Evolutionary conservation across 2,888 invertebrate species (phyloP).

Genomic region (Coelinius sp.): DNA sequence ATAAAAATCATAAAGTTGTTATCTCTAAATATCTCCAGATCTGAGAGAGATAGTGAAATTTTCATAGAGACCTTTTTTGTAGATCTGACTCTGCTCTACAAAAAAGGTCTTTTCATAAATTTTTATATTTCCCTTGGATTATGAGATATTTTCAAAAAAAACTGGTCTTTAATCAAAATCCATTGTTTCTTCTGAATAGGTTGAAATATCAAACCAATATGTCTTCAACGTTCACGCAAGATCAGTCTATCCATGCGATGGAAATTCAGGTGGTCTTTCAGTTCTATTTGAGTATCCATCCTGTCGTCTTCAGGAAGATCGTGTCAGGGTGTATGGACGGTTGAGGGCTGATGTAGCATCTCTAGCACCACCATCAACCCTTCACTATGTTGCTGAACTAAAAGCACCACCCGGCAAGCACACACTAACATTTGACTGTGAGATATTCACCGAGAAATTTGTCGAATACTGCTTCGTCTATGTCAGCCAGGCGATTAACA

Average conservation of each 20-base stretch:
- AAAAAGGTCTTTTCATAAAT: too few relatives aligned
- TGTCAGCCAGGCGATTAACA: constrained; percentile 87
- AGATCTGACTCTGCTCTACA: too few relatives aligned
- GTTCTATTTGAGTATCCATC: constrained; percentile 89
- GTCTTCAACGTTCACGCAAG: constrained; percentile 88
- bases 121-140: too few relatives aligned
- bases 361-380: constrained; percentile 77
- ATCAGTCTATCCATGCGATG: constrained; percentile 87
- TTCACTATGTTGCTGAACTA: constrained; percentile 79
- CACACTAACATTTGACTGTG: constrained; percentile 84
- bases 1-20: too few relatives aligned
- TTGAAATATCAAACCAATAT: constrained; percentile 88
- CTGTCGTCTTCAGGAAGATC: constrained; percentile 84
- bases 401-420: constrained; percentile 81
- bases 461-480: constrained; percentile 92
- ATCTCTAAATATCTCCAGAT: background rate
- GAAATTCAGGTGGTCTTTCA: constrained; percentile 78
- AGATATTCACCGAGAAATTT: constrained; percentile 85
- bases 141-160: background rate
- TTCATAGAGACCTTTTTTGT: too few relatives aligned
- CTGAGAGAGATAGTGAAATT: too few relatives aligned
- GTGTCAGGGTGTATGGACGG: constrained; percentile 85
- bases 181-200: constrained; percentile 71
- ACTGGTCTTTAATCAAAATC: background rate
- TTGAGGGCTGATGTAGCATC: constrained; percentile 80